These are phyloP conservation scores for Sipha flava DNA, from an alignment of 1,140 invertebrate species.

Conservation along the genomic window DNA sequence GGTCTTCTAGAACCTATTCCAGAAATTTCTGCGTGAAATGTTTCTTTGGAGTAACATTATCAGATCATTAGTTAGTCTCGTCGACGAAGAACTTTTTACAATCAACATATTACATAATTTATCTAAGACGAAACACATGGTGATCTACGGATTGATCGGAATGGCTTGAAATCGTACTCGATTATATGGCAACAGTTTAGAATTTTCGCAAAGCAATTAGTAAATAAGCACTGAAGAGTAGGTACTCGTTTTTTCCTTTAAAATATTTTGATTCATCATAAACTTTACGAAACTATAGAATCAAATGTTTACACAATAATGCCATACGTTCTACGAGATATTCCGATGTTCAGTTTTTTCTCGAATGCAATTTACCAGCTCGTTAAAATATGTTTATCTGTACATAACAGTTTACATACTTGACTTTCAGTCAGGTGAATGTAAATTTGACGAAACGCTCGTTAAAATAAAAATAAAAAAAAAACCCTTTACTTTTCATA, in stretches of 20 bases:
- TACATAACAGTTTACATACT: neutral
- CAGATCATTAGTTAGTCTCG: neutral
- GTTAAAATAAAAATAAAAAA: neutral
- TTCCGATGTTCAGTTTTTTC: neutral
- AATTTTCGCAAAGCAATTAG: neutral
- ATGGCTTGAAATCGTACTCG: too few relatives aligned
- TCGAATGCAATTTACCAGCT: neutral
- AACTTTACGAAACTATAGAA: neutral
- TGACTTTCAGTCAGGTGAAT: neutral
- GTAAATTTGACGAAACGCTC: neutral
- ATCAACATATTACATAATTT: too few relatives aligned
- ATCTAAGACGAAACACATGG: too few relatives aligned
- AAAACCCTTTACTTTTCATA: neutral
- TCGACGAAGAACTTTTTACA: neutral
- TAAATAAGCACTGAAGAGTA: neutral
- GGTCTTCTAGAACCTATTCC: neutral
- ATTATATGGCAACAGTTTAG: too few relatives aligned
- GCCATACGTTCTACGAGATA: neutral
- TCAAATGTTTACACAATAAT: neutral
- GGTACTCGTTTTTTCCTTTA: neutral
- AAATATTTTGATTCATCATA: neutral
- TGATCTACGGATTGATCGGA: too few relatives aligned
- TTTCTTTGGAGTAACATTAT: neutral
- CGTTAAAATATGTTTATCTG: neutral
- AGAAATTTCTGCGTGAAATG: neutral